Evolutionary conservation across 2,113 vertebrate species (phyloP), one percentile per base, ranked within the genome.

Genomic region (Marmota monax): DNA sequence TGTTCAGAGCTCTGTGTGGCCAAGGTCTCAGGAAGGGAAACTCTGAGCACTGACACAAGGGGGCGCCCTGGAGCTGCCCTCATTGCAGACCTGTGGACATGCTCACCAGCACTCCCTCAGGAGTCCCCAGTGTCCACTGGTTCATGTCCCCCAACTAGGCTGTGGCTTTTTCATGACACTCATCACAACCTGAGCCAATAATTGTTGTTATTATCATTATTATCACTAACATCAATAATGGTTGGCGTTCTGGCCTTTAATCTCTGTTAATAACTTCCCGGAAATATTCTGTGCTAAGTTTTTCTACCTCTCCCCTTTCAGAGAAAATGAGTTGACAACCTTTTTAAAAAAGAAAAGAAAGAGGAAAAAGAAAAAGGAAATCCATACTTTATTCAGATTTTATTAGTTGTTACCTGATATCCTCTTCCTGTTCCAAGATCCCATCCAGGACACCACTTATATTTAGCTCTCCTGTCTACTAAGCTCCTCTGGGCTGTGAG

Each of bases 61-160:
- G 51, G n/a, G 6, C 37, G 9, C 58, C 48, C 29, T 2, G 8
- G 74, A 86, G 67, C 56, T 13, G 10, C 53, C 20, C 8, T 7
- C 0, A 5, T 51, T 2, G 0, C 5, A n/a, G 29, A 22, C 10
- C 69, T 11, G 4, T 61, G n/a, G 0, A 0, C 88, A 27, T 13
- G 92, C 65, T 11, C 22, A 0, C 32, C 0, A 8, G 8, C 25
- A 1, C 8, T 18, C 25, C 34, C 0, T 27, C 5, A 0, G 20
- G 9, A 9, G 25, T 12, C 56, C 27, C 18, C 7, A 23, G 23
- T 1, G 1, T 1, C 12, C 29, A 1, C 18, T 10, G 2, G 14
- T 9, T 25, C 27, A 12, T 25, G 0, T 22, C 67, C 12, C 22
- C 22, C 0, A 0, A 8, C 32, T 14, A 7, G 4, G 23, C 18